Conservation (phyloP, 2,113 vertebrate genomes). For the Periophthalmodon schlosseri region DNA sequence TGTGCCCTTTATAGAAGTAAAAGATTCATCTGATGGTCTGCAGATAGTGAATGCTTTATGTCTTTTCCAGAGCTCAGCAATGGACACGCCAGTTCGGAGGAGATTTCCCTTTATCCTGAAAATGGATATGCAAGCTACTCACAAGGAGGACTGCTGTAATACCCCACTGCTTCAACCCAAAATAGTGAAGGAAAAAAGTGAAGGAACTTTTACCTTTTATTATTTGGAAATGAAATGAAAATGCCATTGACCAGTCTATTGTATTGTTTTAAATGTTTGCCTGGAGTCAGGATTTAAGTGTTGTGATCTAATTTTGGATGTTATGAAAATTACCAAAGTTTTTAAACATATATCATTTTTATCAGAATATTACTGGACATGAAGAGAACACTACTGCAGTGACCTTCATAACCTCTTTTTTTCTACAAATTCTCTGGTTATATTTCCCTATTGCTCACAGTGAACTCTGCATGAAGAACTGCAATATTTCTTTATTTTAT, state of each 20-base stretch:
- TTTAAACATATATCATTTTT: background rate
- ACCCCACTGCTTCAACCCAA: background rate
- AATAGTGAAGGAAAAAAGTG: too few relatives aligned
- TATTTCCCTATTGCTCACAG: background rate
- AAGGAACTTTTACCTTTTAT: background rate
- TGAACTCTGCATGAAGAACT: conserved; percentile 1
- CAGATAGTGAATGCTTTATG: background rate
- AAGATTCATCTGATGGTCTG: background rate
- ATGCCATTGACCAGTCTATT: background rate
- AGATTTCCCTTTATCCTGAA: conserved; percentile 84
- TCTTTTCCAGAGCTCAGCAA: conserved; percentile 85
- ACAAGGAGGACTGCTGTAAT: conserved; percentile 66
- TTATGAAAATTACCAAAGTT: background rate
- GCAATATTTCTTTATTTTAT: conserved; percentile 22
- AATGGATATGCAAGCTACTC: conserved; percentile 80
- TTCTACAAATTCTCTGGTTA: background rate
- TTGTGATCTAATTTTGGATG: background rate
- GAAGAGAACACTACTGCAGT: background rate
- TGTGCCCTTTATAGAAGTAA: background rate
- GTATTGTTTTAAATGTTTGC: background rate
- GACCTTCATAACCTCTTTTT: background rate
- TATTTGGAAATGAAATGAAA: background rate
- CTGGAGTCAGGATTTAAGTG: background rate
- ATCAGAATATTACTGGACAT: background rate
- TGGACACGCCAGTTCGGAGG: conserved; percentile 82